Percentiles rank a stretch among this genome's conserved stretches.
phyloP scores from a whole-genome alignment of 2,888 invertebrate species.

The Yponomeuta evonymella region DNA sequence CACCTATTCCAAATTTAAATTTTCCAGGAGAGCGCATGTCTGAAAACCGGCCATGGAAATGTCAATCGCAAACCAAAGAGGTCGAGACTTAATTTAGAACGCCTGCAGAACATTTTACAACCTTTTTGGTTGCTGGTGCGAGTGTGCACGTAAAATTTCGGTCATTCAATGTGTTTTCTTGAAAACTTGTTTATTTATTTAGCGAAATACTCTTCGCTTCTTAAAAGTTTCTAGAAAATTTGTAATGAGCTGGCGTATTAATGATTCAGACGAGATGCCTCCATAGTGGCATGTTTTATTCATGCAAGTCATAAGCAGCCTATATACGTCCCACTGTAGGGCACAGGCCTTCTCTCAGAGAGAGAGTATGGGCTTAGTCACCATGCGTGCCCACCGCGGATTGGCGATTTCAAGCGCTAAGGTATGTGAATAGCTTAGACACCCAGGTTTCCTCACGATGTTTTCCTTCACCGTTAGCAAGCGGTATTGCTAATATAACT shows the following conservation, averaged over 20 bases:
- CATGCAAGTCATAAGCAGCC: background rate
- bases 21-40: conserved; percentile 38
- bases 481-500: no score
- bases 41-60: conserved; percentile 15
- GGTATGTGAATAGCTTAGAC: no score
- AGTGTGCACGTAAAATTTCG: conserved; percentile 2
- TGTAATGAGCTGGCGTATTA: background rate
- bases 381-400: no score
- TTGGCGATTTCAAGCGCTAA: no score
- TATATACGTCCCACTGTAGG: no score
- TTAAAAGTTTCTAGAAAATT: background rate
- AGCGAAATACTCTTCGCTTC: background rate
- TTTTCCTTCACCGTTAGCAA: no score
- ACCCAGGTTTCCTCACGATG: no score
- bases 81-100: conserved; percentile 7
- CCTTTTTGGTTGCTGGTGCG: background rate
- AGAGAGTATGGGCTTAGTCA: no score
- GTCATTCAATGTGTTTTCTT: conserved; percentile 2
- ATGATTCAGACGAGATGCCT: background rate
- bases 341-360: no score
- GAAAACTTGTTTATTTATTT: conserved; percentile 2
- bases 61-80: background rate
- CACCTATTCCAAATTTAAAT: conserved; percentile 39
- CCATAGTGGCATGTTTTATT: background rate
- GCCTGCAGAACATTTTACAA: background rate